Base-by-base conservation (phyloP, 2,797 vertebrate species). In the Hydrocynus forskahlii region DNA sequence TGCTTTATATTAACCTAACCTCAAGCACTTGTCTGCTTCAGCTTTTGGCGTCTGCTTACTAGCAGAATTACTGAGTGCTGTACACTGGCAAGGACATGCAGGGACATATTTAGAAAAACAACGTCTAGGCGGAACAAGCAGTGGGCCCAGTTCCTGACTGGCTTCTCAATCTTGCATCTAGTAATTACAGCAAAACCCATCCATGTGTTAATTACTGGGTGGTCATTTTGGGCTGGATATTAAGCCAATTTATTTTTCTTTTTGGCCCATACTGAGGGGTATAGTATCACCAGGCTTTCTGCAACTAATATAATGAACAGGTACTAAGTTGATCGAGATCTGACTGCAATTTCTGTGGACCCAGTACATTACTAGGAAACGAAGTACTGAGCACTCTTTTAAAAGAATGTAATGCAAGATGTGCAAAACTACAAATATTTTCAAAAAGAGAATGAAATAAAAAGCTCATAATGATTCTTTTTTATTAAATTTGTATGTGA, bases 61-160 rank as follows among this genome's bases (percentile, higher is more conserved):
- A 35, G 38, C 9, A 68, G 70, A 52, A 81, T 69, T 66, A 73
- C 35, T 57, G 40, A 64, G 73, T 54, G 43, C 23, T 75, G 52
- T n/a, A 74, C 48, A 71, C 74, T 80, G 83, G 75, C 66, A 81
- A 83, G 66, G 70, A 84, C 76, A 76, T 68, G 73, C 72, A 76
- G 82, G 76, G 29, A 81, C 75, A 48, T 25, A 73, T 79, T 74
- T 75, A 80, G 66, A 84, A 73, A 74, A 73, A 79, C 71, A 66
- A 60, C 67, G 60, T 21, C n/a, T 48, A 80, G 69, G 63, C 54
- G 17, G 25, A 67, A 50, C 55, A 35, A 68, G 25, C 10, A 16
- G 45, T 14, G 21, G 45, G 23, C 40, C 54, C 23, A 57, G 54
- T 70, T 66, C 43, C 40, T 68, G 38, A 79, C 57, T 67, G 60